phyloP scores from a whole-genome alignment of 2,113 vertebrate genomes.

The Grantiella picta region DNA sequence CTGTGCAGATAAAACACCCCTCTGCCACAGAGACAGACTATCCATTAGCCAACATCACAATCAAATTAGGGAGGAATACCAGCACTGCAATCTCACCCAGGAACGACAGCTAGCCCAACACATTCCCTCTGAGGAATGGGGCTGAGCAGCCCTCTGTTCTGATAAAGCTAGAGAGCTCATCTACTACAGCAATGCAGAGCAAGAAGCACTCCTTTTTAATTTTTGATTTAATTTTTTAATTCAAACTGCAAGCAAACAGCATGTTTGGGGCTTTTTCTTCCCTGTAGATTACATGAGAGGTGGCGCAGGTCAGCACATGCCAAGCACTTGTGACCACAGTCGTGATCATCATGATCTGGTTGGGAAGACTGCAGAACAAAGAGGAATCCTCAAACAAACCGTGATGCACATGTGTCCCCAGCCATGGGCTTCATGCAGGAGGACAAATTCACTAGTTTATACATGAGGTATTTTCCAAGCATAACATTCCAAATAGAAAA shows the following conservation, averaged over 20 bases:
- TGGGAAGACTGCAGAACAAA: neutral
- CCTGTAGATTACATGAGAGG: neutral
- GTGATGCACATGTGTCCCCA: neutral
- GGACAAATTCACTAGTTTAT: neutral
- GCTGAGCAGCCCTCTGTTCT: neutral
- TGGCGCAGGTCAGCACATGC: neutral
- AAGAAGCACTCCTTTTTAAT: neutral
- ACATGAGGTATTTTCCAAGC: neutral
- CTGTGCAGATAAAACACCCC: neutral
- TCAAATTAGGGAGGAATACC: neutral
- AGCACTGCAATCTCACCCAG: neutral
- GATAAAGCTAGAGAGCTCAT: neutral
- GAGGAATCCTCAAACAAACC: neutral
- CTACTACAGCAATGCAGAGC: neutral
- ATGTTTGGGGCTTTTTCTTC: rapidly evolving
- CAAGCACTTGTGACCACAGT: neutral
- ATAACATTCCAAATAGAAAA: neutral
- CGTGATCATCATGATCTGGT: neutral
- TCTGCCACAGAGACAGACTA: neutral
- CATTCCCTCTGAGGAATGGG: neutral
- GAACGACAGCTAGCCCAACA: neutral
- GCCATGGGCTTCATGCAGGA: neutral
- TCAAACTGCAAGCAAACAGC: neutral
- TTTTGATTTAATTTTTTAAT: neutral
- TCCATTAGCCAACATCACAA: neutral